phyloP scores from a whole-genome alignment of 2,797 vertebrate species.

The Lepilemur ruficaudatus region DNA sequence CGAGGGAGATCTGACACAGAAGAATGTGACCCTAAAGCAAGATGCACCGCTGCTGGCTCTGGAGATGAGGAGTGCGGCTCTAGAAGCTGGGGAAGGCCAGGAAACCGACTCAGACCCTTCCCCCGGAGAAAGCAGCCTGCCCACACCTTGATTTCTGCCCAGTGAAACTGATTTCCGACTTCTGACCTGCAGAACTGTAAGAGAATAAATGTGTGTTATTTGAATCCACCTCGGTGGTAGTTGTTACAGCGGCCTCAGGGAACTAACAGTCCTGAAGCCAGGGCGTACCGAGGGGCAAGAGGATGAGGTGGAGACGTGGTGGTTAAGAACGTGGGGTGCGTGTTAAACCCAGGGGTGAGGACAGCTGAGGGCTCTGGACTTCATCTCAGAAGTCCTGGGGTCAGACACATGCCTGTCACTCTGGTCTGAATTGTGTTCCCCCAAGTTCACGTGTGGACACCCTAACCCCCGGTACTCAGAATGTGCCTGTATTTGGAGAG shows the following conservation, averaged over 20 bases:
- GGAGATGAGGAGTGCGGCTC: neutral
- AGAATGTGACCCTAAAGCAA: neutral
- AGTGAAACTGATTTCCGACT: neutral
- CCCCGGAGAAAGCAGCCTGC: neutral
- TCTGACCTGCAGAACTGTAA: neutral
- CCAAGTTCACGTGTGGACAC: neutral
- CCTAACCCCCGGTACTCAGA: neutral
- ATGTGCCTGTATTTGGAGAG: neutral
- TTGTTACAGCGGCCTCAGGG: neutral
- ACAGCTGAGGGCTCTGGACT: neutral
- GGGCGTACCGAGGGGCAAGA: neutral
- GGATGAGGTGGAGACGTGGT: neutral
- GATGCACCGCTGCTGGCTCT: neutral
- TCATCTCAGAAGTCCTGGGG: neutral
- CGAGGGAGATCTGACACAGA: neutral
- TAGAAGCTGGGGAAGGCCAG: neutral
- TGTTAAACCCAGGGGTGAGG: neutral
- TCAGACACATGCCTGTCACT: neutral
- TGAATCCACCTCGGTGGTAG: neutral
- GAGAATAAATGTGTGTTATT: neutral
- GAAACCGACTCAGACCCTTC: neutral
- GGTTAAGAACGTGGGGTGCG: neutral
- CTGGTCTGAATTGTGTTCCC: neutral
- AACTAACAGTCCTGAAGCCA: neutral
- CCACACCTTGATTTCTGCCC: neutral